Conservation (phyloP, 2,113 vertebrate species). For the Myodes glareolus region DNA sequence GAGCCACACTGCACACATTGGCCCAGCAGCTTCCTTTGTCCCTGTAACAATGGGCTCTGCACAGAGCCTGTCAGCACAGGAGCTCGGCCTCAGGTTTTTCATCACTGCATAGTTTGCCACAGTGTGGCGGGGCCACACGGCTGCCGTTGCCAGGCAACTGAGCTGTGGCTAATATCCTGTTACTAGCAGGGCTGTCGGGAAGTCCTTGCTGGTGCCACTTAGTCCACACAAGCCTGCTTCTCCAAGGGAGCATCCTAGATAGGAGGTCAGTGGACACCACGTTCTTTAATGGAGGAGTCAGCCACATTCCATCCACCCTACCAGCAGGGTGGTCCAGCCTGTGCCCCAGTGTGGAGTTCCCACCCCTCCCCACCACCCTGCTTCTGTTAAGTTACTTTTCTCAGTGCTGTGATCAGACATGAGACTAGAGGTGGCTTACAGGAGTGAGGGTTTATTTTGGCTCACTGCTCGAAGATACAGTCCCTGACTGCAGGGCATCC, state of each 20-base stretch:
- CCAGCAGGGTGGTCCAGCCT: neutral
- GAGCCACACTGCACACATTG: accelerated
- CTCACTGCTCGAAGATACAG: neutral
- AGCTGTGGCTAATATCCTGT: neutral
- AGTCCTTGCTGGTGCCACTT: accelerated
- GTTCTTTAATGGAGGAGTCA: neutral
- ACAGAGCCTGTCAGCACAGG: accelerated
- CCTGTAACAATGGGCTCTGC: neutral
- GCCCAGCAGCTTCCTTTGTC: neutral
- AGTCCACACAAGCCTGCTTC: neutral
- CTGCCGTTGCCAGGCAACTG: neutral
- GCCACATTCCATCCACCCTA: neutral
- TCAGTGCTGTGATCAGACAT: too few relatives aligned
- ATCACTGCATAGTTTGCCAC: neutral
- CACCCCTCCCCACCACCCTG: accelerated
- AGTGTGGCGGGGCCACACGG: neutral
- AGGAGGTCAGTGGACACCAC: accelerated
- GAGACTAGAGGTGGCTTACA: neutral
- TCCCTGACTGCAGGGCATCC: neutral
- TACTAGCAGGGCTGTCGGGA: neutral
- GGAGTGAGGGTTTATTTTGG: neutral
- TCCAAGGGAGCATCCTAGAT: neutral
- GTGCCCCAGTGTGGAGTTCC: neutral
- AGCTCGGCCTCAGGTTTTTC: neutral
- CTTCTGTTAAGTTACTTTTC: neutral